A percentile compares a stretch with the other conserved stretches of the same genome.
phyloP scores from a whole-genome alignment of 1,140 invertebrate species.

The Bradysia coprophila region DNA sequence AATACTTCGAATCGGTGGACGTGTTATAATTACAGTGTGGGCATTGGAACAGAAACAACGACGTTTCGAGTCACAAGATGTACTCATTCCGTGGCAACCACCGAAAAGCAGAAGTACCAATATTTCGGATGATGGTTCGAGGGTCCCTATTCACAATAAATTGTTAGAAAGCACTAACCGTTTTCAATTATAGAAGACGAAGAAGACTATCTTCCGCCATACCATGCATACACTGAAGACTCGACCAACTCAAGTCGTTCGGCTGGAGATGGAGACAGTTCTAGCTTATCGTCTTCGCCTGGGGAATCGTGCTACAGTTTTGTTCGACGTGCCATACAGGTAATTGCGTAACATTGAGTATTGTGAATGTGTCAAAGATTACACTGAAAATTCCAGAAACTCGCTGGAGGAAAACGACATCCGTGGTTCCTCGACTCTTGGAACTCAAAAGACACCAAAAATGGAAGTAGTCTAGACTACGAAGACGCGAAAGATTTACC shows the following conservation, averaged over 20 bases:
- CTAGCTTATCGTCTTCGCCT: constrained; percentile 71
- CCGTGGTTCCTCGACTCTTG: constrained; percentile 67
- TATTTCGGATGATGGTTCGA: constrained; percentile 4
- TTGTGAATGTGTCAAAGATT: neutral
- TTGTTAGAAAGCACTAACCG: too few species aligned
- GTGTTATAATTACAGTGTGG: constrained; percentile 90
- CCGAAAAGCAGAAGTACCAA: constrained; percentile 32
- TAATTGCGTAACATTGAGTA: constrained; percentile 19
- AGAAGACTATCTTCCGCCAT: constrained; percentile 28
- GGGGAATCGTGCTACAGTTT: constrained; percentile 91
- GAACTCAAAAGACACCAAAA: constrained; percentile 34
- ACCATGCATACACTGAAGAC: constrained; percentile 47
- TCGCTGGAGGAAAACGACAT: constrained; percentile 51
- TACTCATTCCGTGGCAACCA: constrained; percentile 84
- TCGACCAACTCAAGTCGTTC: constrained; percentile 25
- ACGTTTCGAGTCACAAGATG: constrained; percentile 59
- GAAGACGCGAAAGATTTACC: constrained; percentile 56
- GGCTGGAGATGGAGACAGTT: constrained; percentile 30
- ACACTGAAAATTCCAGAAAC: constrained; percentile 30
- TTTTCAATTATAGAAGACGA: constrained; percentile 23
- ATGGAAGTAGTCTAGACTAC: constrained; percentile 33
- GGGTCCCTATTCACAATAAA: too few species aligned
- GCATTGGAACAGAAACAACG: constrained; percentile 87
- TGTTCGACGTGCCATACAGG: constrained; percentile 70
- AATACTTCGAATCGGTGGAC: constrained; percentile 74